Conservation (phyloP, 2,797 vertebrate species). For the Melanotaenia parkinsoni region DNA sequence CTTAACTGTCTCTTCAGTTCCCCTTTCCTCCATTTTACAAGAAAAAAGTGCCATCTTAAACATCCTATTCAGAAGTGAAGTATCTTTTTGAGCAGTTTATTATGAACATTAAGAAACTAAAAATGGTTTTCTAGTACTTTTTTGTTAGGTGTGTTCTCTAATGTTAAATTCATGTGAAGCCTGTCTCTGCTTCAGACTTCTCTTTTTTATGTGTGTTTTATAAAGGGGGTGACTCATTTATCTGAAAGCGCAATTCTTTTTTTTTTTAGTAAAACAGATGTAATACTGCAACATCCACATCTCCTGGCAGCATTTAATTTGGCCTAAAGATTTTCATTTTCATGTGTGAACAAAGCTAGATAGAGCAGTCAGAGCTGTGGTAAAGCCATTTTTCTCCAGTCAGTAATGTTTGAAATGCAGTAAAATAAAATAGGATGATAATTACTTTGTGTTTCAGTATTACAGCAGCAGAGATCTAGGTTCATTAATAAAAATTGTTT, state of each 20-base stretch:
- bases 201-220: slow-evolving; percentile 14
- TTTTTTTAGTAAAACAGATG: slow-evolving; percentile 53
- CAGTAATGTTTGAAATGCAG: not conserved
- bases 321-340: slow-evolving; percentile 39
- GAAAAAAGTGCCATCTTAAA: slow-evolving; percentile 9
- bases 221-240: slow-evolving; percentile 54
- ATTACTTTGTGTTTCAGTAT: not conserved
- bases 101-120: slow-evolving; percentile 14
- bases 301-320: slow-evolving; percentile 48
- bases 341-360: slow-evolving; percentile 38
- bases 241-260: slow-evolving; percentile 34
- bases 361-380: slow-evolving; percentile 42
- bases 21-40: slow-evolving; percentile 11
- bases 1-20: slow-evolving; percentile 27
- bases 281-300: slow-evolving; percentile 39
- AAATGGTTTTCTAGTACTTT: not conserved
- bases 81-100: slow-evolving; percentile 4
- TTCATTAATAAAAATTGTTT: not conserved
- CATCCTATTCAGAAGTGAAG: not conserved
- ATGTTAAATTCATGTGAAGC: slow-evolving; percentile 11
- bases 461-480: not conserved
- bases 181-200: slow-evolving; percentile 15
- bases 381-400: not conserved
- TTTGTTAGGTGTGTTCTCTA: not conserved
- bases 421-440: not conserved